Percentiles rank a stretch among this genome's conserved stretches.
Evolutionary conservation across 2,888 invertebrate genomes (phyloP).

Genomic region (Therioaphis trifolii): DNA sequence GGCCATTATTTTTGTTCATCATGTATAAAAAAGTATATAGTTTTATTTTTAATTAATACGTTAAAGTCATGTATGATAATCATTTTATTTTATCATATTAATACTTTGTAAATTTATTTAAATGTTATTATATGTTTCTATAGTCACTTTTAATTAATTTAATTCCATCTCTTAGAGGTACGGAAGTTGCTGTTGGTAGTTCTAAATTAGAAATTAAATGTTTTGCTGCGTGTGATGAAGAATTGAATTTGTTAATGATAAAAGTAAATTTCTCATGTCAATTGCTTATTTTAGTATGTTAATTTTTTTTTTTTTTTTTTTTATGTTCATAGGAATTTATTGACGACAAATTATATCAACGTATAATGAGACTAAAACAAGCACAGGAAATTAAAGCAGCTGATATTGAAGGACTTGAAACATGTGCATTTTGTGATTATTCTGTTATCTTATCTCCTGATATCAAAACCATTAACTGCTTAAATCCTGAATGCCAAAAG

Average conservation of each 20-base stretch:
- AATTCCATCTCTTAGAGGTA: slow-evolving; percentile 65
- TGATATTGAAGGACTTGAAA: slow-evolving; percentile 72
- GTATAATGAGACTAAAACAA: slow-evolving; percentile 70
- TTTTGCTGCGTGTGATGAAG: slow-evolving; percentile 68
- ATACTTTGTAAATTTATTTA: too few relatives aligned
- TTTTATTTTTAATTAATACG: not conserved
- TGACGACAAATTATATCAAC: slow-evolving; percentile 69
- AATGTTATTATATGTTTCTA: too few relatives aligned
- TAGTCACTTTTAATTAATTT: too few relatives aligned
- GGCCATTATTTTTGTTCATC: slow-evolving; percentile 70
- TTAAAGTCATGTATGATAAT: not conserved
- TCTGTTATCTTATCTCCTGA: slow-evolving; percentile 70
- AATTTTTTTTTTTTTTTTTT: slow-evolving; percentile 38
- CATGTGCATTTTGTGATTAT: slow-evolving; percentile 74
- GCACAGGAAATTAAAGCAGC: slow-evolving; percentile 72
- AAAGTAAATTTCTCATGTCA: slow-evolving; percentile 66
- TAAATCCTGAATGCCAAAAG: slow-evolving; percentile 73
- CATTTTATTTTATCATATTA: not conserved
- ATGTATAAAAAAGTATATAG: slow-evolving; percentile 69
- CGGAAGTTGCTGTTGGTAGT: slow-evolving; percentile 69
- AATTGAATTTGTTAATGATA: slow-evolving; percentile 68
- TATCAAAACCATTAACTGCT: slow-evolving; percentile 72
- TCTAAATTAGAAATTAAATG: slow-evolving; percentile 70
- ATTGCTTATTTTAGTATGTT: slow-evolving; percentile 9
- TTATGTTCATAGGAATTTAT: slow-evolving; percentile 68